Evolutionary conservation across 1,140 invertebrate genomes (phyloP).

Genomic region (Acromyrmex echinatior): DNA sequence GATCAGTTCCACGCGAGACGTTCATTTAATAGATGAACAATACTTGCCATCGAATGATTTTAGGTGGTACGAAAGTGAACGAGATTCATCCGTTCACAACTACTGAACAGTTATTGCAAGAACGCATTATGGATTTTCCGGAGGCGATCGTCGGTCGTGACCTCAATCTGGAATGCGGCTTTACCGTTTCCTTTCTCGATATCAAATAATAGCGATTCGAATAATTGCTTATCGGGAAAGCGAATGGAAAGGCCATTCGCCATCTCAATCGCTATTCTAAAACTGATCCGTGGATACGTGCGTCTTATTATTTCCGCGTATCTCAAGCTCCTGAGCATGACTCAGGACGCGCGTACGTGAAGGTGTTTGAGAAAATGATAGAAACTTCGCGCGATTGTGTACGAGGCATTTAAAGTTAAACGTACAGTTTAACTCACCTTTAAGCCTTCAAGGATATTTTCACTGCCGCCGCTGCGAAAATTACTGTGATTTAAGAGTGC

Average conservation of each 20-base stretch:
- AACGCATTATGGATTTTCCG: conserved; percentile 22
- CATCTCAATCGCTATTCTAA: conserved; percentile 31
- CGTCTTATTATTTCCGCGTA: conserved; percentile 57
- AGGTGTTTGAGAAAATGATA: conserved; percentile 48
- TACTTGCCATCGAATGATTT: background rate
- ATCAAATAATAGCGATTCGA: conserved; percentile 35
- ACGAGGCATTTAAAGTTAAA: conserved; percentile 46
- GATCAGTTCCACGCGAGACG: background rate
- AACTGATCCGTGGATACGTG: conserved; percentile 22
- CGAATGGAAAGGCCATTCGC: background rate
- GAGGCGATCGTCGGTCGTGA: conserved; percentile 21
- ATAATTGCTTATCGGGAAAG: conserved; percentile 41
- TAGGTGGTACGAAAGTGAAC: background rate
- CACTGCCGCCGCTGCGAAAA: conserved; percentile 37
- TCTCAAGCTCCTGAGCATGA: conserved; percentile 20
- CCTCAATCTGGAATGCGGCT: background rate
- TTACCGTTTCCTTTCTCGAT: conserved; percentile 22
- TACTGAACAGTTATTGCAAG: background rate
- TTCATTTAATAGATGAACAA: background rate
- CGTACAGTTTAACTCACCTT: conserved; percentile 52
- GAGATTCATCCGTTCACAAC: background rate
- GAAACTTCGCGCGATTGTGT: conserved; percentile 47
- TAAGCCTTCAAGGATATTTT: conserved; percentile 54
- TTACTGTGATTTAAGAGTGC: conserved; percentile 26
- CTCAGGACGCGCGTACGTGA: conserved; percentile 44